These are phyloP conservation scores for Cyprinodon variegatus DNA, from an alignment of 2,113 vertebrate species.

Conservation along the genomic window DNA sequence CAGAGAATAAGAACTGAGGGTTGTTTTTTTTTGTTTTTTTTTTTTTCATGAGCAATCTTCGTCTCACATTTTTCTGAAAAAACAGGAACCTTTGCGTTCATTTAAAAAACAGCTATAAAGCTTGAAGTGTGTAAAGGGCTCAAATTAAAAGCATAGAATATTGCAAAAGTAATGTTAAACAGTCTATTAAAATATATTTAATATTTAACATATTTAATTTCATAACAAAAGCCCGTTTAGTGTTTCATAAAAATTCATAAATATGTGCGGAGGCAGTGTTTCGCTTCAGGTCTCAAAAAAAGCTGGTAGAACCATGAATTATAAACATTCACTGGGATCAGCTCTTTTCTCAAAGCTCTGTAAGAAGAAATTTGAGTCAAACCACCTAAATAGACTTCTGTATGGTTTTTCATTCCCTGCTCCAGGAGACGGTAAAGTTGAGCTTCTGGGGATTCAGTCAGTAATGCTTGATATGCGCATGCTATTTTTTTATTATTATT, in stretches of 20 bases:
- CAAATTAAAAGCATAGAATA: not conserved
- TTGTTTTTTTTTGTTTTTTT: not conserved
- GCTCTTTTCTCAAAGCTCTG: constrained; percentile 27
- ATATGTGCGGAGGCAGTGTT: constrained; percentile 18
- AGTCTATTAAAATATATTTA: not conserved
- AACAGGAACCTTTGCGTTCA: not conserved
- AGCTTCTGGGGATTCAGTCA: constrained; percentile 13
- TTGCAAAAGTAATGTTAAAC: constrained; percentile 8
- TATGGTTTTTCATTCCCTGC: constrained; percentile 12
- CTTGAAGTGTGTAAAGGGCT: not conserved
- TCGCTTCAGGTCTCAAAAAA: constrained; percentile 41
- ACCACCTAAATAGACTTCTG: constrained; percentile 29
- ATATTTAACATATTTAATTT: constrained; percentile 29
- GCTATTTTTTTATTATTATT: constrained; percentile 1
- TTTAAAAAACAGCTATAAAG: not conserved
- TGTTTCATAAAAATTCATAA: constrained; percentile 40
- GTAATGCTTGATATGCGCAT: constrained; percentile 44
- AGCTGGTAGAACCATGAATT: constrained; percentile 48
- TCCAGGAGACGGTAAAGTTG: not conserved
- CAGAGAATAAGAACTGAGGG: not conserved
- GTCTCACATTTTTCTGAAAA: not conserved
- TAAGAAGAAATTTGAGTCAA: constrained; percentile 40
- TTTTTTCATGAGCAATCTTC: not conserved
- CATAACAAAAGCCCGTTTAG: constrained; percentile 30
- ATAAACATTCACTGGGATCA: constrained; percentile 48